Evolutionary conservation across 2,113 vertebrate species (phyloP), one percentile per base, ranked within the genome.

Genomic region (Sialia sialis): DNA sequence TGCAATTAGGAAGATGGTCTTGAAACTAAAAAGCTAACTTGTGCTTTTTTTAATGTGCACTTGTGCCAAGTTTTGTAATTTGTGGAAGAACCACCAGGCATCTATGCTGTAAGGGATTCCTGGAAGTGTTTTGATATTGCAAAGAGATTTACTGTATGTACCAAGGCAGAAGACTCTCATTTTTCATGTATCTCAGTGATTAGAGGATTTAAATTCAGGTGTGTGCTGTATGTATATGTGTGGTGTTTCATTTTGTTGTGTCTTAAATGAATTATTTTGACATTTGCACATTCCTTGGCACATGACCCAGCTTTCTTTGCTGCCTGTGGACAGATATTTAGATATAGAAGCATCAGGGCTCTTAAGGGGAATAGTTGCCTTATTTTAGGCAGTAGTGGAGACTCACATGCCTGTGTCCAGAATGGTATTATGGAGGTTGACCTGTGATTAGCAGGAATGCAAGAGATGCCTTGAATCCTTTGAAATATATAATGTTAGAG

Each of bases 401-500:
- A 48, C 62, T 49, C 20, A 22, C 11, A 3, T 55, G 21, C 13
- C 23, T 60, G 19, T 84, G 16, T 55, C 39, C 38, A n/a, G 43
- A 60, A 64, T 7, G 6, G 14, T 44, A 27, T 85, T 84, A 38
- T 4, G 32, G 55, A 75, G 20, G 27, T 9, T 78, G 48, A 32
- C 13, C 44, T 56, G 11, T 54, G 75, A 72, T 74, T 55, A 49
- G 25, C 7, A 74, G 26, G 49, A 87, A 84, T 29, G 51, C 19
- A 68, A 64, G 49, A 90, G n/a, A 62, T 55, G 11, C 29, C 49
- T 77, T 68, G 55, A 69, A 63, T 68, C n/a, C 22, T 74, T 83
- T 68, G 49, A 86, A 74, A 75, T 0, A 0, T 46, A 7, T 30
- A 52, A 16, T 26, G 9, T 25, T n/a, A 38, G 16, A 55, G 8